Evolutionary conservation across 1,140 invertebrate genomes (phyloP).

Genomic region (Goniozus legneri): DNA sequence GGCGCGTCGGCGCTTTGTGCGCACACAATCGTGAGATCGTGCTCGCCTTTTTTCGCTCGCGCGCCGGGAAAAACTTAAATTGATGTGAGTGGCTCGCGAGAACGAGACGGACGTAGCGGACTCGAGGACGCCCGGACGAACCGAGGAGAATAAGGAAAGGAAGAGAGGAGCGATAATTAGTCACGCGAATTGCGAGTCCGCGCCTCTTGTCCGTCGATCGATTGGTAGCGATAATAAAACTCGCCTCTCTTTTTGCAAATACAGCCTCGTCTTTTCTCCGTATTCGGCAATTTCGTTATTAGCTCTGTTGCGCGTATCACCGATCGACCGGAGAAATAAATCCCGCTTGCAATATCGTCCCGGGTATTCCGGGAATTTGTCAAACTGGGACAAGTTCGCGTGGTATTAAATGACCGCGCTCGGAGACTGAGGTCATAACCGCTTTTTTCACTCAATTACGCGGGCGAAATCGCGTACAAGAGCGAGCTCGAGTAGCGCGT

Average conservation of each 20-base stretch:
- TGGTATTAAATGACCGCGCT: no score
- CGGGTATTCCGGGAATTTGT: no score
- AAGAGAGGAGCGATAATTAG: slow-evolving; percentile 20
- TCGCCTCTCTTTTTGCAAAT: no score
- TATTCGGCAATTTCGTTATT: no score
- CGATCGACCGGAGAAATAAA: no score
- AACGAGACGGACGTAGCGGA: slow-evolving; percentile 19
- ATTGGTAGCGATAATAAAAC: no score
- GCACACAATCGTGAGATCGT: slow-evolving; percentile 49
- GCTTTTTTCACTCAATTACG: not conserved
- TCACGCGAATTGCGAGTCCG: slow-evolving; percentile 19
- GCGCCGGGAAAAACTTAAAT: slow-evolving; percentile 43
- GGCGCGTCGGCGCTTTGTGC: slow-evolving; percentile 48
- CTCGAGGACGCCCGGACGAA: slow-evolving; percentile 7
- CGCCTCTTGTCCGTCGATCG: no score
- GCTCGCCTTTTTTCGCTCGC: slow-evolving; percentile 36
- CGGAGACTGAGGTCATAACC: no score
- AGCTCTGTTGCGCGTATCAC: no score
- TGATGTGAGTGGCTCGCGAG: slow-evolving; percentile 38
- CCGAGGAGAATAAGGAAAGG: not conserved
- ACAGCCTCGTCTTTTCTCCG: no score
- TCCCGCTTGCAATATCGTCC: no score
- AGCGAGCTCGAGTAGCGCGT: slow-evolving; percentile 4
- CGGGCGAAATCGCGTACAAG: slow-evolving; percentile 7
- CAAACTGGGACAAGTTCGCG: no score